Percentiles rank a stretch among this genome's conserved stretches.
phyloP scores from a whole-genome alignment of 2,888 invertebrate species.

The Platypus cylindrus region DNA sequence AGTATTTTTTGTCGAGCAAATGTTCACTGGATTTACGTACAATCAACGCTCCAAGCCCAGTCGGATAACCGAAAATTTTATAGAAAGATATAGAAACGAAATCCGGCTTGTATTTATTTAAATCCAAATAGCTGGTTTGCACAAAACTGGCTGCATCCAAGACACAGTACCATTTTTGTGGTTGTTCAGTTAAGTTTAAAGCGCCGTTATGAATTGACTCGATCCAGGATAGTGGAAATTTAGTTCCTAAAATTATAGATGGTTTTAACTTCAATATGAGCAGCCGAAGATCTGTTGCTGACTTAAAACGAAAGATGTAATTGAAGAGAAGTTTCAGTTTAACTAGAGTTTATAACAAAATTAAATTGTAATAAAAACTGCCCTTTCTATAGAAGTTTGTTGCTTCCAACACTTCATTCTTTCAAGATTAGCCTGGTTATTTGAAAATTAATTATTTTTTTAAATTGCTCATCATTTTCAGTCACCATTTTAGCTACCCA shows the following conservation, averaged over 20 bases:
- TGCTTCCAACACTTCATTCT: no score
- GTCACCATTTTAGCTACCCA: no score
- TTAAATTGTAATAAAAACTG: no score
- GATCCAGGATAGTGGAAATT: slow-evolving; percentile 72
- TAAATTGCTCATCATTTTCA: no score
- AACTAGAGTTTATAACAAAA: no score
- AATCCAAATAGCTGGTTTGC: slow-evolving; percentile 64
- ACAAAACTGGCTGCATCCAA: slow-evolving; percentile 80
- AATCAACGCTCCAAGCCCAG: slow-evolving; percentile 82
- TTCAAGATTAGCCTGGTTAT: no score
- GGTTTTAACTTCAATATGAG: no score
- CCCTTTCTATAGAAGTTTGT: no score
- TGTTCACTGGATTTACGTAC: slow-evolving; percentile 53
- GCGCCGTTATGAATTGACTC: slow-evolving; percentile 46
- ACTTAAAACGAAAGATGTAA: no score
- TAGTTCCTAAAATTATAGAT: slow-evolving; percentile 62
- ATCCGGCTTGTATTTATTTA: slow-evolving; percentile 62
- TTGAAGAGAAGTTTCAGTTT: no score
- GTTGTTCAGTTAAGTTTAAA: slow-evolving; percentile 35
- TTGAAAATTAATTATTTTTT: no score
- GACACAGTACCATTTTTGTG: slow-evolving; percentile 52
- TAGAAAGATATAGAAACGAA: slow-evolving; percentile 91
- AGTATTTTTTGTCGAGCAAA: slow-evolving; percentile 60
- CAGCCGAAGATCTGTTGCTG: no score
- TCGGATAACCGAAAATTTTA: slow-evolving; percentile 93